phyloP scores from a whole-genome alignment of 2,797 vertebrate species.

The Crypturellus tataupa region DNA sequence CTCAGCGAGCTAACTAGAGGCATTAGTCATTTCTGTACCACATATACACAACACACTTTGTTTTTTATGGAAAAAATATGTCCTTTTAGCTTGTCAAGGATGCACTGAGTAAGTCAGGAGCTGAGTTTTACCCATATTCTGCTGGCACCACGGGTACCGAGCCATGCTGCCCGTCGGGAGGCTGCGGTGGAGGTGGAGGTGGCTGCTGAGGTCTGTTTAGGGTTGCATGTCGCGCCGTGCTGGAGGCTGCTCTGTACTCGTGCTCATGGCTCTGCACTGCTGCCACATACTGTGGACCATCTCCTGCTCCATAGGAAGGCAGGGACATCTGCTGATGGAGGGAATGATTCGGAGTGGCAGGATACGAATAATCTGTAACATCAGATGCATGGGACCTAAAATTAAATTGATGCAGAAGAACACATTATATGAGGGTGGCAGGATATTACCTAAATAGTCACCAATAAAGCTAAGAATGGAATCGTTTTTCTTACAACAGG shows the following conservation, averaged over 20 bases:
- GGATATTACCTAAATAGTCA: not conserved
- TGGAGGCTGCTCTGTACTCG: constrained; percentile 86
- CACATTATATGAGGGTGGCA: not conserved
- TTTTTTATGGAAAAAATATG: not conserved
- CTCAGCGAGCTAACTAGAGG: not conserved
- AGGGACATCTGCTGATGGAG: constrained; percentile 88
- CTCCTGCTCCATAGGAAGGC: constrained; percentile 83
- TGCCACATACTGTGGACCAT: constrained; percentile 75
- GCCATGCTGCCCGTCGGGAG: constrained; percentile 85
- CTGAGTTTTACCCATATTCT: constrained; percentile 89
- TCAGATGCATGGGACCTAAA: constrained; percentile 90
- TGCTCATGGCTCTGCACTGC: constrained; percentile 85
- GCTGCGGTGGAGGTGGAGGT: constrained; percentile 91
- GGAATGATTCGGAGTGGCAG: constrained; percentile 92
- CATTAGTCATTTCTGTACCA: not conserved
- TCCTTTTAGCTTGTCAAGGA: not conserved
- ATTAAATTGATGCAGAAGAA: constrained; percentile 27
- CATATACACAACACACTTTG: accelerated
- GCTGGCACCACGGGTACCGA: constrained; percentile 85
- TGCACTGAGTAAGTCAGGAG: not conserved
- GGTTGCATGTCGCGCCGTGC: constrained; percentile 87
- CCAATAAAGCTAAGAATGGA: not conserved
- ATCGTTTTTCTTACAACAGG: not conserved
- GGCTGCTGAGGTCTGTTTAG: constrained; percentile 93
- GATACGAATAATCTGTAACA: constrained; percentile 90